These are phyloP conservation scores for Labia minor DNA, from an alignment of 2,888 invertebrate genomes.

Conservation along the genomic window DNA sequence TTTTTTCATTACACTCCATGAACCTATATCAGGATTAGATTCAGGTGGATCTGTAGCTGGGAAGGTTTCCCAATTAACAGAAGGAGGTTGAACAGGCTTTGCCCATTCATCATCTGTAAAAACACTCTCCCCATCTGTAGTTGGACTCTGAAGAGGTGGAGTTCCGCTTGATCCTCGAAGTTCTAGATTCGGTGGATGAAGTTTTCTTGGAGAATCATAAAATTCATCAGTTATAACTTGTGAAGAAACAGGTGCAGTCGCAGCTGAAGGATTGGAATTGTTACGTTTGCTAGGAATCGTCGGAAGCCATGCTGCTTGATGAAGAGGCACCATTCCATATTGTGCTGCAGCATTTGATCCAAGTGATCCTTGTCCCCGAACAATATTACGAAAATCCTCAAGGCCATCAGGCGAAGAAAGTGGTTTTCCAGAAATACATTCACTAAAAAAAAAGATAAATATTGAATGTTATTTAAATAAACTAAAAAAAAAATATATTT, in stretches of 20 bases:
- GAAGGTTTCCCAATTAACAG: slow-evolving; percentile 42
- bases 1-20: slow-evolving; percentile 45
- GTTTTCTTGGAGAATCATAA: slow-evolving; percentile 32
- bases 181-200: slow-evolving; percentile 30
- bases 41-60: slow-evolving; percentile 29
- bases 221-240: slow-evolving; percentile 25
- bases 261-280: background rate
- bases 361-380: slow-evolving; percentile 19
- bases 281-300: background rate
- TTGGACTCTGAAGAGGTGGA: slow-evolving; percentile 48
- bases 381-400: slow-evolving; percentile 24
- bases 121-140: slow-evolving; percentile 53
- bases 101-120: slow-evolving; percentile 59
- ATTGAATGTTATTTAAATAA: background rate
- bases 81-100: slow-evolving; percentile 39
- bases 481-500: background rate
- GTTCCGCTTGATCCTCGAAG: slow-evolving; percentile 30
- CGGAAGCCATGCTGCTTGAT: background rate
- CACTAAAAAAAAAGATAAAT: slow-evolving; percentile 41
- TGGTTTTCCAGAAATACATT: slow-evolving; percentile 70
- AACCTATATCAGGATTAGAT: slow-evolving; percentile 35
- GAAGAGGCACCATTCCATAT: background rate
- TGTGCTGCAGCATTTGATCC: slow-evolving; percentile 19
- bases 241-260: background rate
- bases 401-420: slow-evolving; percentile 28